Evolutionary conservation across 2,797 vertebrate species (phyloP).

Genomic region (Hippocampus kuda): DNA sequence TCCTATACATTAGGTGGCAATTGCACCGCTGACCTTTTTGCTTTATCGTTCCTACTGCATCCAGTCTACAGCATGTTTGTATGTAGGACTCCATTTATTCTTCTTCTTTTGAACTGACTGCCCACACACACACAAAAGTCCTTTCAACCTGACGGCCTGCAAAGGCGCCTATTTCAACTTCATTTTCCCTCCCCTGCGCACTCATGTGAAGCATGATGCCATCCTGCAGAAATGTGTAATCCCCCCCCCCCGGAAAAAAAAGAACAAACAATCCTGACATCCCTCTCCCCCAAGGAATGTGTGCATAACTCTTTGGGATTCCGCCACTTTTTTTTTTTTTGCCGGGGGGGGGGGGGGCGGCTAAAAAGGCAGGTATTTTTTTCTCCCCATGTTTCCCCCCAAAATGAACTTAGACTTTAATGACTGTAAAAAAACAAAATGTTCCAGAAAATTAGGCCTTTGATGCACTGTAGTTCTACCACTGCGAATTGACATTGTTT

Average conservation of each 20-base stretch:
- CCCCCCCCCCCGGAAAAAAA: constrained; percentile 21
- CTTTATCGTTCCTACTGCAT: neutral
- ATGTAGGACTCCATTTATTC: neutral
- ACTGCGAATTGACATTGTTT: no score
- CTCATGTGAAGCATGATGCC: constrained; percentile 67
- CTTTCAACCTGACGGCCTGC: constrained; percentile 25
- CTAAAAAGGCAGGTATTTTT: neutral
- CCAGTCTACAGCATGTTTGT: neutral
- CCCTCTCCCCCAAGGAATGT: neutral
- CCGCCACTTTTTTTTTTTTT: neutral
- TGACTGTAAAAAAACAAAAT: neutral
- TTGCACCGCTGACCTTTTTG: neutral
- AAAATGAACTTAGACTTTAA: neutral
- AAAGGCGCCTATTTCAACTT: constrained; percentile 39
- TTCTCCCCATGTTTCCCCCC: neutral
- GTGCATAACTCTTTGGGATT: constrained; percentile 4
- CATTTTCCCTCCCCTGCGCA: constrained; percentile 45
- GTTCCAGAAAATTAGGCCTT: neutral
- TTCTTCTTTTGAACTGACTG: neutral
- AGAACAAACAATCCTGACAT: neutral
- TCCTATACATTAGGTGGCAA: constrained; percentile 15
- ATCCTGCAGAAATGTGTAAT: constrained; percentile 65
- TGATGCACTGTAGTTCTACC: no score
- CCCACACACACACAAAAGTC: neutral
- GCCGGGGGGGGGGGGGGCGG: no score